phyloP scores from a whole-genome alignment of 2,797 vertebrate species.

The Protonibea diacanthus region DNA sequence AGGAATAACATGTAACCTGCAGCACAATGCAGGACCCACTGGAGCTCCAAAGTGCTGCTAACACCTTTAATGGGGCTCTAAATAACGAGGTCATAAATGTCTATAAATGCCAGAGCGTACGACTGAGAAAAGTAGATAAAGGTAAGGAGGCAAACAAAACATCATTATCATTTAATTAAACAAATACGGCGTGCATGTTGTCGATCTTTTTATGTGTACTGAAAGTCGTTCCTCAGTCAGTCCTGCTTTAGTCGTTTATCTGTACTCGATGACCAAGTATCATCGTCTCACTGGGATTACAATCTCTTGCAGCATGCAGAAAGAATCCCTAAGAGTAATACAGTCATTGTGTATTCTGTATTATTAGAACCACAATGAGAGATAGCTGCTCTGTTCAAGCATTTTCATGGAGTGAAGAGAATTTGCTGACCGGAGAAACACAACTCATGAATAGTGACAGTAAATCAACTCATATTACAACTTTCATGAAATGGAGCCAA shows the following conservation, averaged over 20 bases:
- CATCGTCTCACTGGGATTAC: neutral
- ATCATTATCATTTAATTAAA: neutral
- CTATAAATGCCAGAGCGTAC: neutral
- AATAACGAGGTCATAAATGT: neutral
- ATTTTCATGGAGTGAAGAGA: constrained; percentile 10
- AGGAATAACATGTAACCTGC: neutral
- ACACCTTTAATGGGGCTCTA: neutral
- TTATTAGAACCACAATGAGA: neutral
- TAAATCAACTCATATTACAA: constrained; percentile 32
- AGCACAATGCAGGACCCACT: neutral
- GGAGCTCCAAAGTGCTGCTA: too few relatives aligned
- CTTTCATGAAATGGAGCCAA: constrained; percentile 26
- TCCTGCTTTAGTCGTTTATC: neutral
- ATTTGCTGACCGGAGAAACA: neutral
- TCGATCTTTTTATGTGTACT: neutral
- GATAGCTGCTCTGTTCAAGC: constrained; percentile 16
- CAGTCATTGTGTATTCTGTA: neutral
- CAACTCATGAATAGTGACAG: constrained; percentile 16
- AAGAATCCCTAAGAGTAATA: neutral
- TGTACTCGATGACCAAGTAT: neutral
- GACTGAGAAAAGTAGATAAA: neutral
- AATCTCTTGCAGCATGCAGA: constrained; percentile 5
- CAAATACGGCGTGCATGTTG: neutral
- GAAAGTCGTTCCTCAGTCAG: neutral
- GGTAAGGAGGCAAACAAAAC: neutral